Percentiles rank a stretch among this genome's conserved stretches.
Conservation (phyloP, 2,888 invertebrate species). For the Conchocele bisecta region DNA sequence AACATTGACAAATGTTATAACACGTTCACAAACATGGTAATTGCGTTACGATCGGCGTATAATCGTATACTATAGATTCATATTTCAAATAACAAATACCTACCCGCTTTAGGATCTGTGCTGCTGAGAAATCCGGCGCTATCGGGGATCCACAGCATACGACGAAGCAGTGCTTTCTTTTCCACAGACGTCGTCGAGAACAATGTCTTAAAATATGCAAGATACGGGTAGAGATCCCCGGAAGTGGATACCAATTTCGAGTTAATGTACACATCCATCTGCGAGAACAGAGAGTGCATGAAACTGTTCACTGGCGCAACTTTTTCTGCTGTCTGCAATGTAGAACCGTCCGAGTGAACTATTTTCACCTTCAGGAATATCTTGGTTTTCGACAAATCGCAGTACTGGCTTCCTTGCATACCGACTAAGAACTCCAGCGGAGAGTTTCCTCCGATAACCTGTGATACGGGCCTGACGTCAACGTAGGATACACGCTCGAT, state of each 20-base stretch:
- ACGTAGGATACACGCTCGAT: slow-evolving; percentile 21
- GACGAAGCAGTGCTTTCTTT: too few relatives aligned
- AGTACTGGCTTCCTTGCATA: slow-evolving; percentile 18
- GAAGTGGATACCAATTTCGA: slow-evolving; percentile 14
- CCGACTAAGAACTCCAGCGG: slow-evolving; percentile 9
- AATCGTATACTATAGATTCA: too few relatives aligned
- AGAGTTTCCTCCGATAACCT: slow-evolving; percentile 12
- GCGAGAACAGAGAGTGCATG: slow-evolving; percentile 27
- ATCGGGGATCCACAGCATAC: too few relatives aligned
- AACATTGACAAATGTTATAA: too few relatives aligned
- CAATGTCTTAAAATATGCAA: neutral
- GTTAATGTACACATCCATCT: slow-evolving; percentile 38
- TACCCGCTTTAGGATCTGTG: too few relatives aligned
- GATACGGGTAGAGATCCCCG: neutral
- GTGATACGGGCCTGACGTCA: slow-evolving; percentile 13
- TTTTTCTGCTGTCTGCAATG: slow-evolving; percentile 19
- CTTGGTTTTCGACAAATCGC: slow-evolving; percentile 19
- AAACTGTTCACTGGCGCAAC: slow-evolving; percentile 36
- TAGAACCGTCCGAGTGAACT: slow-evolving; percentile 13
- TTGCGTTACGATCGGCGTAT: too few relatives aligned
- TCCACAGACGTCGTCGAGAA: too few relatives aligned
- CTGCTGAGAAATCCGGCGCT: too few relatives aligned
- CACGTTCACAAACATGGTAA: too few relatives aligned
- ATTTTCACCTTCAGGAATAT: slow-evolving; percentile 35
- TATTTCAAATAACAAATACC: too few relatives aligned